Percentiles rank a stretch among this genome's conserved stretches.
Evolutionary conservation across 2,113 vertebrate genomes (phyloP).

Genomic region (Semnopithecus entellus): DNA sequence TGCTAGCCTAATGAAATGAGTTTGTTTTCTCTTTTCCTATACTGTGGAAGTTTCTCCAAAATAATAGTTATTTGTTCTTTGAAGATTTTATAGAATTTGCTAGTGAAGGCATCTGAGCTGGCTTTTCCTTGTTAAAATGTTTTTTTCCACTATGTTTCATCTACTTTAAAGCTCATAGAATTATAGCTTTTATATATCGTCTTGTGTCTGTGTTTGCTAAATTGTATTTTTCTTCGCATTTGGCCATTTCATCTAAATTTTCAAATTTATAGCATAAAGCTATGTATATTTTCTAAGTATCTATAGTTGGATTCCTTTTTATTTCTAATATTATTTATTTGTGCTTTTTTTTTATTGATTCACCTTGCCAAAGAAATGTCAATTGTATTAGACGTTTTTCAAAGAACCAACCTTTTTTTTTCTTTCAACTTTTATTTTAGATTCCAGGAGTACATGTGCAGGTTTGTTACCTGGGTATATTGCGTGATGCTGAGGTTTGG

Average conservation of each 20-base stretch:
- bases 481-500: too few species aligned
- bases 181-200: background rate
- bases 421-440: too few species aligned
- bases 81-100: background rate
- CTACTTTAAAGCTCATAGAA: background rate
- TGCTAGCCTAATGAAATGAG: background rate
- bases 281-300: background rate
- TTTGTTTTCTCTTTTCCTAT: background rate
- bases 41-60: background rate
- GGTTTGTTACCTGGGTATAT: too few species aligned
- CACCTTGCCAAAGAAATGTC: background rate
- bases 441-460: too few species aligned
- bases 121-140: background rate
- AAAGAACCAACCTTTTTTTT: background rate
- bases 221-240: background rate
- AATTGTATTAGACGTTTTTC: background rate
- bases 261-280: background rate
- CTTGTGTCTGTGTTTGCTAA: background rate
- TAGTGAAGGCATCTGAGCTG: background rate
- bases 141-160: background rate
- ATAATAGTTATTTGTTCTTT: background rate
- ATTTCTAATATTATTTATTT: background rate
- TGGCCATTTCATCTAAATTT: background rate
- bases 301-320: background rate
- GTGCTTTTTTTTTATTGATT: background rate